phyloP scores from a whole-genome alignment of 2,888 invertebrate genomes.

The Tipula unca region DNA sequence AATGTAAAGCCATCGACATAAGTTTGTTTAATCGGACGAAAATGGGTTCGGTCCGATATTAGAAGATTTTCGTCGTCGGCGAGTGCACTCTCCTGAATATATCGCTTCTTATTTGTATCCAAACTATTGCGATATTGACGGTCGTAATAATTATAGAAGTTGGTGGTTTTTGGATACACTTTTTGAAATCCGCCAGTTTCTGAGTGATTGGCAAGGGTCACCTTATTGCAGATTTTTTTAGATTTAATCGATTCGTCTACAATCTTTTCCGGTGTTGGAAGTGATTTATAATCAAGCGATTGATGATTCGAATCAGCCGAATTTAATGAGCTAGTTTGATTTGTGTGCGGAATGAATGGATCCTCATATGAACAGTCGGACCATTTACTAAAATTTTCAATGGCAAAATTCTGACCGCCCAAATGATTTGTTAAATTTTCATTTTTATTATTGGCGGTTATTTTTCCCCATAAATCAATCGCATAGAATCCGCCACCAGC shows the following conservation, averaged over 20 bases:
- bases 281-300: slow-evolving; percentile 23
- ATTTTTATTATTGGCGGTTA: slow-evolving; percentile 3
- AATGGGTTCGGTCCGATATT: slow-evolving; percentile 71
- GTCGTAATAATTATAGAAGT: slow-evolving; percentile 1
- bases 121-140: background rate
- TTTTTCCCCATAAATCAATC: slow-evolving; percentile 10
- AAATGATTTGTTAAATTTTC: background rate
- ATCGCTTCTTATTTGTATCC: slow-evolving; percentile 9
- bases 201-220: slow-evolving; percentile 34
- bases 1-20: slow-evolving; percentile 67
- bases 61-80: slow-evolving; percentile 55
- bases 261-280: background rate
- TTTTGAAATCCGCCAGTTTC: slow-evolving; percentile 32
- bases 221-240: background rate
- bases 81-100: background rate
- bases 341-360: slow-evolving; percentile 25
- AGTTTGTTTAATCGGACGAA: slow-evolving; percentile 64
- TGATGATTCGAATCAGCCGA: background rate
- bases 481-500: background rate
- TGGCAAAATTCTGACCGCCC: background rate
- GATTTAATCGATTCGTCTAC: background rate
- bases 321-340: slow-evolving; percentile 17
- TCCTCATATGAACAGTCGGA: slow-evolving; percentile 31
- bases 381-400: slow-evolving; percentile 31
- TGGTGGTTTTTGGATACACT: slow-evolving; percentile 19